phyloP scores from a whole-genome alignment of 2,113 vertebrate species.

The Ranitomeya variabilis region DNA sequence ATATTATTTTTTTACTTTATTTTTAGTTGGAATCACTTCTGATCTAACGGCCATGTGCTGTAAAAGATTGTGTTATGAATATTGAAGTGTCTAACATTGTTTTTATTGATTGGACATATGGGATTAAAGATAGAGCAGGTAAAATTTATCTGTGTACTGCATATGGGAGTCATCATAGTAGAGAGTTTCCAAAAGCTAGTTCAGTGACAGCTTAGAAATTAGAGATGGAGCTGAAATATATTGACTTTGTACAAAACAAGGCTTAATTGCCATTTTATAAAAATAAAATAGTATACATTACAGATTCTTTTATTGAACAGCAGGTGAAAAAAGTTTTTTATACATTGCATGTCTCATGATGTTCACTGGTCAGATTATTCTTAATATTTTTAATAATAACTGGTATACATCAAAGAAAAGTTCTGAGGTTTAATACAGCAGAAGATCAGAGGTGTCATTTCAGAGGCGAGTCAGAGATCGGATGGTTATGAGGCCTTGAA shows the following conservation, averaged over 20 bases:
- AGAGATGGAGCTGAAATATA: neutral
- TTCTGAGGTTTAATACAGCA: neutral
- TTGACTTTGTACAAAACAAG: neutral
- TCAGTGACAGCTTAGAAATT: too few species aligned
- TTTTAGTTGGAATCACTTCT: too few species aligned
- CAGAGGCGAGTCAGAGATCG: conserved; percentile 40
- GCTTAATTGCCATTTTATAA: neutral
- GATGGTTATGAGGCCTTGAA: conserved; percentile 55
- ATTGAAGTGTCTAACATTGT: too few species aligned
- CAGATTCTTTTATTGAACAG: neutral
- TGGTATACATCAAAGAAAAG: conserved; percentile 51
- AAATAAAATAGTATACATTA: neutral
- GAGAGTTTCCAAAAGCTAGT: too few species aligned
- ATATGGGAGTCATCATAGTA: too few species aligned
- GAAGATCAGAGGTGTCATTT: conserved; percentile 43
- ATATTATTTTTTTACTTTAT: too few species aligned
- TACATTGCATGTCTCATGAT: neutral
- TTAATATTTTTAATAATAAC: conserved; percentile 55
- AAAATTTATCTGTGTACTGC: too few species aligned
- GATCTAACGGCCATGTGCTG: too few species aligned
- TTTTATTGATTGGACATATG: too few species aligned
- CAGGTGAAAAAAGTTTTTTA: neutral
- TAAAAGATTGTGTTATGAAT: too few species aligned
- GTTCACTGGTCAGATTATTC: conserved; percentile 7
- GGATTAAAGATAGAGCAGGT: too few species aligned